phyloP scores from a whole-genome alignment of 2,113 vertebrate genomes.

The Sinocyclocheilus maitianheensis region DNA sequence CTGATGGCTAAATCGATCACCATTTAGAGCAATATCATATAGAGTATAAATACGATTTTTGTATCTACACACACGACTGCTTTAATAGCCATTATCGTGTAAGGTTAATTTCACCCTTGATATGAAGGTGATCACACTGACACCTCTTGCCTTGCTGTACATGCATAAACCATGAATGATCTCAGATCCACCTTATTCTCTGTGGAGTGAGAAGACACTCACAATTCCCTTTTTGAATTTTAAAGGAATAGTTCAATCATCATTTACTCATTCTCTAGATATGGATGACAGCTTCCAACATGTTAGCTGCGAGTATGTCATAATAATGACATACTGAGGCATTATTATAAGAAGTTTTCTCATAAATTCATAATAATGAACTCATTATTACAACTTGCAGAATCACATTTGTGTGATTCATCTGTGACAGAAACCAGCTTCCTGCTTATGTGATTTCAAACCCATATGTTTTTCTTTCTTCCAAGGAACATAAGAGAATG shows the following conservation, averaged over 20 bases:
- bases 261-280: not conserved
- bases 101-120: not conserved
- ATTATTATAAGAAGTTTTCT: not conserved
- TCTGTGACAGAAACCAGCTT: not conserved
- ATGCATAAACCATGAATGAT: slow-evolving; percentile 11
- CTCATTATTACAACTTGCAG: not conserved
- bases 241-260: not conserved
- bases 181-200: slow-evolving; percentile 1
- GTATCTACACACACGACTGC: not conserved
- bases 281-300: not conserved
- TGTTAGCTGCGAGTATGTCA: not conserved
- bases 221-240: not conserved
- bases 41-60: not conserved
- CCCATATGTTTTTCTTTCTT: not conserved
- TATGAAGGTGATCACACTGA: not conserved
- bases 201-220: not conserved
- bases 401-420: not conserved
- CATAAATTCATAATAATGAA: not conserved
- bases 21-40: not conserved
- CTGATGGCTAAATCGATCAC: slow-evolving; percentile 36
- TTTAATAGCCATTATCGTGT: not conserved
- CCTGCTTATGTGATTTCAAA: not conserved
- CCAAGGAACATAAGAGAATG: not conserved
- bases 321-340: not conserved
- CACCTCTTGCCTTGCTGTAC: not conserved